Evolutionary conservation across 2,888 invertebrate genomes (phyloP).

Genomic region (Junonia oenone): DNA sequence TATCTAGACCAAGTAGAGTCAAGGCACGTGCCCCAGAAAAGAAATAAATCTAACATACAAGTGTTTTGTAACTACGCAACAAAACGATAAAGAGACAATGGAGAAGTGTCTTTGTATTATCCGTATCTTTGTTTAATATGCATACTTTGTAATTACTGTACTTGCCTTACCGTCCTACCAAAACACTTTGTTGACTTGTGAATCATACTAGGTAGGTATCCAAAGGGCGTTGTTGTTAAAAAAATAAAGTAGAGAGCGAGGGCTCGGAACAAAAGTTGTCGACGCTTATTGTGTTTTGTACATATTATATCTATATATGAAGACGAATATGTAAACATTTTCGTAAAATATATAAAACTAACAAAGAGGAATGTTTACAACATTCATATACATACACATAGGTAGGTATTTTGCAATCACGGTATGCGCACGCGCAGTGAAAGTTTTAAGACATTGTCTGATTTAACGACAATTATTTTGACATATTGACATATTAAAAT

Average conservation of each 20-base stretch:
- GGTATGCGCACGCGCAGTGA: slow-evolving; percentile 40
- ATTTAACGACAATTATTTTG: slow-evolving; percentile 6
- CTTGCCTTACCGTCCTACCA: slow-evolving; percentile 31
- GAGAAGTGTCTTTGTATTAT: slow-evolving; percentile 29
- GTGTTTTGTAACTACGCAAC: slow-evolving; percentile 34
- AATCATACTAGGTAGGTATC: slow-evolving; percentile 33
- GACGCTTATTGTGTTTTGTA: neutral
- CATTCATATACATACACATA: slow-evolving; percentile 5
- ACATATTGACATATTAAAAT: too few species aligned
- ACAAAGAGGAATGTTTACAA: slow-evolving; percentile 5
- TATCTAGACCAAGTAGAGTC: slow-evolving; percentile 13
- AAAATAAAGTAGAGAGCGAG: slow-evolving; percentile 3
- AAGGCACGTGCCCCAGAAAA: slow-evolving; percentile 15
- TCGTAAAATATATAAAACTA: neutral
- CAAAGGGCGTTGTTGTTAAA: slow-evolving; percentile 28
- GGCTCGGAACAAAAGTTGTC: neutral
- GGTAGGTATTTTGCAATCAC: slow-evolving; percentile 34
- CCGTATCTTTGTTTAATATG: slow-evolving; percentile 28
- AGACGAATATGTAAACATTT: neutral
- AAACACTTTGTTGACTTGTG: slow-evolving; percentile 35
- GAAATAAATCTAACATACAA: slow-evolving; percentile 24
- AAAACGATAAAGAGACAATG: slow-evolving; percentile 35
- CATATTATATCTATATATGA: neutral
- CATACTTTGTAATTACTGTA: slow-evolving; percentile 15
- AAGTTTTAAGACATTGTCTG: slow-evolving; percentile 35